Conservation (phyloP, 2,888 invertebrate genomes). For the Creontiades dilutus region DNA sequence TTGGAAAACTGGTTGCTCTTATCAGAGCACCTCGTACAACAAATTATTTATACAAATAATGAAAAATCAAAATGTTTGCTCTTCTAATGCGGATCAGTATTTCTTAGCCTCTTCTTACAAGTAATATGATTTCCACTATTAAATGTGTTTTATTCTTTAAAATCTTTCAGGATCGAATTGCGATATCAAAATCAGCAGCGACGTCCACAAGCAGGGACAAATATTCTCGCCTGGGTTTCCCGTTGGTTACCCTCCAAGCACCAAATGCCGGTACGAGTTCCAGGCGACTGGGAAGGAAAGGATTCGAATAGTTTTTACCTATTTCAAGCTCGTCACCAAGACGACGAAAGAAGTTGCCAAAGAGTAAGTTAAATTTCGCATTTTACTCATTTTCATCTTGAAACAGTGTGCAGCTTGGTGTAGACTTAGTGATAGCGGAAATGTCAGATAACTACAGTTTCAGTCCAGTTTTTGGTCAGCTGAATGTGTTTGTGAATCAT, state of each 20-base stretch:
- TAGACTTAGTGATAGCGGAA: neutral
- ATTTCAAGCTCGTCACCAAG: conserved; percentile 80
- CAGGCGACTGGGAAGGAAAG: conserved; percentile 91
- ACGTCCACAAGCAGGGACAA: conserved; percentile 88
- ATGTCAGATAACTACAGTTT: too few species aligned
- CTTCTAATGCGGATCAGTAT: too few species aligned
- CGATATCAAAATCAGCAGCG: conserved; percentile 88
- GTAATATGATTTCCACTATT: too few species aligned
- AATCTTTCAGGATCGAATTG: conserved; percentile 85
- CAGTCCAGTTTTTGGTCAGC: too few species aligned
- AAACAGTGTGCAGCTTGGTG: neutral
- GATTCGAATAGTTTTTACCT: conserved; percentile 90
- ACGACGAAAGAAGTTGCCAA: conserved; percentile 38
- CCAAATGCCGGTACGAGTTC: conserved; percentile 93
- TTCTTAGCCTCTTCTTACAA: too few species aligned
- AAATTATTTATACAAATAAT: too few species aligned
- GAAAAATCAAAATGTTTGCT: too few species aligned
- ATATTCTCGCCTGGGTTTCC: conserved; percentile 92
- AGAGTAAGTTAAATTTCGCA: conserved; percentile 60
- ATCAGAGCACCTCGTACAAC: too few species aligned
- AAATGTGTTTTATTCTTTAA: neutral
- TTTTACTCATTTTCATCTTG: too few species aligned
- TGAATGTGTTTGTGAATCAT: too few species aligned
- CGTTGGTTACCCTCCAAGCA: conserved; percentile 87
- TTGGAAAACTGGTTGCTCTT: too few species aligned